phyloP scores from a whole-genome alignment of 2,888 invertebrate genomes.

The Drosophila lutescens region DNA sequence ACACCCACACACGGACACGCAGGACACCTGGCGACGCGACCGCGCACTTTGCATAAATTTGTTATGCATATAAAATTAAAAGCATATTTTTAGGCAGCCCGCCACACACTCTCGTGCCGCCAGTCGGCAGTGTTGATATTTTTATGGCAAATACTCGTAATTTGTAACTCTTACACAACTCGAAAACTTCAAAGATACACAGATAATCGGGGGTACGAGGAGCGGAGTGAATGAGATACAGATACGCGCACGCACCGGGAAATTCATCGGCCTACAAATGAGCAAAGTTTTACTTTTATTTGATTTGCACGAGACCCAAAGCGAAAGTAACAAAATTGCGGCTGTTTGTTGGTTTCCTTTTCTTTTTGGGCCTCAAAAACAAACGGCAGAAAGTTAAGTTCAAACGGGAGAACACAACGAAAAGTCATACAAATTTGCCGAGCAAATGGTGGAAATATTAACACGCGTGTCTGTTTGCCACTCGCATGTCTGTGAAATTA shows the following conservation, averaged over 20 bases:
- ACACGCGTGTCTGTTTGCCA: slow-evolving; percentile 54
- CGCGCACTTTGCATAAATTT: slow-evolving; percentile 76
- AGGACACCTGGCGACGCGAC: slow-evolving; percentile 66
- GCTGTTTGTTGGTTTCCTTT: slow-evolving; percentile 15
- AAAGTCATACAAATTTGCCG: slow-evolving; percentile 50
- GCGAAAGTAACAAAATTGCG: slow-evolving; percentile 16
- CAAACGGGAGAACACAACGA: slow-evolving; percentile 52
- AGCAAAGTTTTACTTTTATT: slow-evolving; percentile 73
- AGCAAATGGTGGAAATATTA: slow-evolving; percentile 69
- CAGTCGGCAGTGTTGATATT: slow-evolving; percentile 66
- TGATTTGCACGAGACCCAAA: slow-evolving; percentile 51
- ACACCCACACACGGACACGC: slow-evolving; percentile 12
- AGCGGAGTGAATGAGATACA: slow-evolving; percentile 40
- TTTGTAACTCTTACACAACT: slow-evolving; percentile 56
- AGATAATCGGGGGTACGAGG: not conserved
- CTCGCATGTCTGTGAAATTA: slow-evolving; percentile 56
- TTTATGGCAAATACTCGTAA: slow-evolving; percentile 60
- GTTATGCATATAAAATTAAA: slow-evolving; percentile 81
- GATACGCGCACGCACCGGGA: slow-evolving; percentile 37
- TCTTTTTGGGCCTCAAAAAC: slow-evolving; percentile 19
- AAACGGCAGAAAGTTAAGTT: slow-evolving; percentile 57
- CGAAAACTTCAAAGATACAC: slow-evolving; percentile 40
- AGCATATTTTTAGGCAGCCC: slow-evolving; percentile 70
- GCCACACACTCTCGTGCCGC: slow-evolving; percentile 8
- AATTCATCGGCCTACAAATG: slow-evolving; percentile 60